Conservation (phyloP, 2,888 invertebrate species). For the Tetanocera ferruginea region DNA sequence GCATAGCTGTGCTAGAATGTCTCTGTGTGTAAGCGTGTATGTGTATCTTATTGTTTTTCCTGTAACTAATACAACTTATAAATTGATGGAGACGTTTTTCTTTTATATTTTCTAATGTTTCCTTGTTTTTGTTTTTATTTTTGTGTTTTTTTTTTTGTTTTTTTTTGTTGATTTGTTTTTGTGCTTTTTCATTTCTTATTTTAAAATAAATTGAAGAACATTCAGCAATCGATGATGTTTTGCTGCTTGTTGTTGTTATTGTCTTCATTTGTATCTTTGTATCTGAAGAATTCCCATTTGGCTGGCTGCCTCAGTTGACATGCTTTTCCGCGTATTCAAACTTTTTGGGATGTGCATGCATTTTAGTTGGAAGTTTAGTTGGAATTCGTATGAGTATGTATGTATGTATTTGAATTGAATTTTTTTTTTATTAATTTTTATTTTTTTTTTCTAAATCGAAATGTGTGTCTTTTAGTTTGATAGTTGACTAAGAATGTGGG, state of each 20-base stretch:
- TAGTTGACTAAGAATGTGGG: background rate
- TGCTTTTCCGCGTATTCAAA: conserved; percentile 4
- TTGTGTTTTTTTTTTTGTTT: too few species aligned
- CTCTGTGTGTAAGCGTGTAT: background rate
- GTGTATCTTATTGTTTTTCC: background rate
- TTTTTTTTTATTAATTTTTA: background rate
- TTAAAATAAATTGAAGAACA: conserved; percentile 34
- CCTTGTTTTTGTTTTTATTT: conserved; percentile 27
- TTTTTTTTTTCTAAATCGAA: background rate
- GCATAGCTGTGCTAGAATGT: background rate
- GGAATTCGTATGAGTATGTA: background rate
- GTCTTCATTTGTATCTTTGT: background rate
- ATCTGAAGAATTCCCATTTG: background rate
- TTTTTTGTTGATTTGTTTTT: conserved; percentile 6
- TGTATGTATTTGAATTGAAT: background rate
- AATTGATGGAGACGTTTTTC: conserved; percentile 18
- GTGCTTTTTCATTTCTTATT: background rate
- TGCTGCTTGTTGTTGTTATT: conserved; percentile 13
- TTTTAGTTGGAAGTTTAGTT: conserved; percentile 19
- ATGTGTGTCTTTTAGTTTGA: background rate
- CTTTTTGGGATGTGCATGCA: conserved; percentile 20
- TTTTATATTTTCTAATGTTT: background rate
- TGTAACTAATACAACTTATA: conserved; percentile 11
- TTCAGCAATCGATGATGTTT: background rate
- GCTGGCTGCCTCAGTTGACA: background rate